Evolutionary conservation across 2,888 invertebrate species (phyloP).

Genomic region (Pristionchus exspectatus): DNA sequence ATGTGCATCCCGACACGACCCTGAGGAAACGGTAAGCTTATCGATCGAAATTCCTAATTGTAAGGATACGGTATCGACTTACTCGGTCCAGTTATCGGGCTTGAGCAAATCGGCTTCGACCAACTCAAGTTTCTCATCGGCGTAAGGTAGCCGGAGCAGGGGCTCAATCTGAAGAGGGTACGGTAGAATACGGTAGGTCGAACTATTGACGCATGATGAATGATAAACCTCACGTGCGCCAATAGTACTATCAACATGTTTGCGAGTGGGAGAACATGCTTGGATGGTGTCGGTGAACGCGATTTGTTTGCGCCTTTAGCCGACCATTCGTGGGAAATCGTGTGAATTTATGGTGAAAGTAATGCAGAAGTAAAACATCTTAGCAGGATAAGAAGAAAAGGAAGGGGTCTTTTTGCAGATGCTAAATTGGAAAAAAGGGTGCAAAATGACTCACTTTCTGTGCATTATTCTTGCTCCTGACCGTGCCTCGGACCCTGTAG

Average conservation of each 20-base stretch:
- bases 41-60: no score
- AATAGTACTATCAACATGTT: background rate
- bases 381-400: background rate
- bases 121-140: constrained; percentile 80
- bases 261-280: background rate
- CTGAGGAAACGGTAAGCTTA: constrained; percentile 54
- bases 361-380: background rate
- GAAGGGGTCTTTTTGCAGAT: no score
- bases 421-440: background rate
- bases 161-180: constrained; percentile 57
- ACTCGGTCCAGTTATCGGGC: constrained; percentile 48
- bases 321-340: background rate
- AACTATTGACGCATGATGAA: background rate
- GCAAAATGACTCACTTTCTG: constrained; percentile 67
- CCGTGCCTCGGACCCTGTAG: constrained; percentile 81
- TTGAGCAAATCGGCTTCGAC: constrained; percentile 81
- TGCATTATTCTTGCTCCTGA: constrained; percentile 74
- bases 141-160: constrained; percentile 76
- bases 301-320: background rate
- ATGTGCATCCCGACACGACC: constrained; percentile 65
- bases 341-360: background rate
- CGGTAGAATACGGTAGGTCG: background rate
- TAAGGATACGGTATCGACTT: background rate
- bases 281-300: background rate
- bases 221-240: background rate